phyloP scores from a whole-genome alignment of 2,113 vertebrate genomes.

The Ochotona curzoniae region DNA sequence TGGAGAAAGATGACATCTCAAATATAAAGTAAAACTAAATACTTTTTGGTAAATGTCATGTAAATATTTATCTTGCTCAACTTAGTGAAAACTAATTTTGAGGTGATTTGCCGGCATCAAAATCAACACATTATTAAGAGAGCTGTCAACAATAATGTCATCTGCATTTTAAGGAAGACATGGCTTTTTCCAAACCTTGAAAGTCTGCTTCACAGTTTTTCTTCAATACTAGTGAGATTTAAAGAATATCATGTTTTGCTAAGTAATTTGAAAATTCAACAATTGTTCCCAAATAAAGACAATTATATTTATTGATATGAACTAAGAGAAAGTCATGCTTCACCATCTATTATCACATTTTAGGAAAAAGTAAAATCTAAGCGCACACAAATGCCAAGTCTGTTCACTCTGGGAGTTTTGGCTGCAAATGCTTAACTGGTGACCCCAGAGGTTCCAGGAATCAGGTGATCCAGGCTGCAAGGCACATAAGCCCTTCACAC shows the following conservation, averaged over 20 bases:
- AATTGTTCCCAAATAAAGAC: slow-evolving; percentile 75
- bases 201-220: slow-evolving; percentile 29
- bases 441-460: slow-evolving; percentile 80
- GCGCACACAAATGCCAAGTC: background rate
- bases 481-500: slow-evolving; percentile 87
- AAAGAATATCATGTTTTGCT: slow-evolving; percentile 67
- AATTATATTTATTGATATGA: slow-evolving; percentile 74
- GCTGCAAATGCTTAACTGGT: slow-evolving; percentile 79
- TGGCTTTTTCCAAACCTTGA: slow-evolving; percentile 33
- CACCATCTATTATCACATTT: slow-evolving; percentile 69
- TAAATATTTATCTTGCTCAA: background rate
- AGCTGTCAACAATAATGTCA: slow-evolving; percentile 59
- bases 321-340: slow-evolving; percentile 79
- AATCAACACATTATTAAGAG: slow-evolving; percentile 67
- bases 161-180: slow-evolving; percentile 61
- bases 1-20: background rate
- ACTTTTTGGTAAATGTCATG: slow-evolving; percentile 30
- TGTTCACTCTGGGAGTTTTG: slow-evolving; percentile 67
- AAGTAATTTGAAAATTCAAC: slow-evolving; percentile 70
- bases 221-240: background rate
- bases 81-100: background rate
- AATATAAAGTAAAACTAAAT: slow-evolving; percentile 22
- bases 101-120: slow-evolving; percentile 43
- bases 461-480: slow-evolving; percentile 83
- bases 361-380: slow-evolving; percentile 73